Evolutionary conservation across 2,797 vertebrate genomes (phyloP), one percentile per base, ranked within the genome.

Genomic region (Acanthurus leucopareius): DNA sequence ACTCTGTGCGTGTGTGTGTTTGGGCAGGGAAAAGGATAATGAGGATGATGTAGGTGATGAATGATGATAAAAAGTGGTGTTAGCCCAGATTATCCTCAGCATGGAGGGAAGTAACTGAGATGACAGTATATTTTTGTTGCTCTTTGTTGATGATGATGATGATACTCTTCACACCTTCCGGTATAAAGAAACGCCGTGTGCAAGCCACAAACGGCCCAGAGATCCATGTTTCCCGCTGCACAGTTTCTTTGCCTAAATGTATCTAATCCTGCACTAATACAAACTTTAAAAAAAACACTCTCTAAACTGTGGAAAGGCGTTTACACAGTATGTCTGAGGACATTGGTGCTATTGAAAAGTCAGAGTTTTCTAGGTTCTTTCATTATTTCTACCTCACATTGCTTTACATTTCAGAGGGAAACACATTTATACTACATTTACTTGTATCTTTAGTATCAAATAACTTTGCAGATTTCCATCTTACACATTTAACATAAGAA

Each of bases 31-130:
- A 79, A 66, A 63, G 17, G 72, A 75, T 78, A 65, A 78, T 75
- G 69, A 81, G 62, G 77, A 73, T 73, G 72, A 81, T 88, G 79
- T 60, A 44, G 74, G 20, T 59, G 69, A 77, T 74, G 60, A 85
- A 60, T 63, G 62, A 73, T 75, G 48, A 49, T 54, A 67, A 60
- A 48, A 28, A 4, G 35, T 51, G 38, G 61, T 70, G 72, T 81
- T 73, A 16, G 35, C 53, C 45, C 42, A 67, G 65, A 77, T 42
- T 79, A 57, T 42, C 71, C 25, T 74, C 64, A 14, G 52, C 35
- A 32, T 79, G 51, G 38, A 71, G 77, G 15, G 15, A 67, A 48
- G 53, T 48, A 40, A 52, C 11, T 47, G 40, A 47, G 35, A 22
- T 52, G 19, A 53, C 19, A 47, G 13, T 19, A 19, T 2, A 25